Evolutionary conservation across 2,797 vertebrate genomes (phyloP), one percentile per base, ranked within the genome.

Genomic region (Hybognathus amarus): DNA sequence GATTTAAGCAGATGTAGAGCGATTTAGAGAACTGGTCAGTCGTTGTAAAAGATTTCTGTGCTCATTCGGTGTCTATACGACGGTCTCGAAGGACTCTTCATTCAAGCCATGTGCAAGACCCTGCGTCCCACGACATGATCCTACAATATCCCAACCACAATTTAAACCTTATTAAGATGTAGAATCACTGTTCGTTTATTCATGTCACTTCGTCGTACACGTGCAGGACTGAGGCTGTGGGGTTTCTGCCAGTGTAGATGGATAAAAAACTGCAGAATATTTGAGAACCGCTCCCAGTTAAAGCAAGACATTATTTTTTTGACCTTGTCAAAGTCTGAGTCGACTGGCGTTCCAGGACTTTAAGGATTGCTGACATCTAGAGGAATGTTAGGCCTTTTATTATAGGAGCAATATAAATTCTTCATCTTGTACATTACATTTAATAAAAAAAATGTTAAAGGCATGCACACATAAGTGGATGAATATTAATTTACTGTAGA

Each of bases 231-330:
- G 91, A 92, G 89, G 90, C 85, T 87, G 87, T 87, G 86, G 85
- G 59, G 89, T 85, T 88, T 84, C 87, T 91, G 92, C 90, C 91
- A 92, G 92, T 90, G 87, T 88, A 91, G 93, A 92, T 90, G 90
- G 88, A 88, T 88, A 92, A 91, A 85, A 77, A 90, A 91, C 91
- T 90, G 90, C 89, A 90, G 92, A 93, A 92, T 91, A 93, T 47
- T 15, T 93, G 92, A 92, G 89, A 89, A 88, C 87, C 89, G 87
- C 90, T 91, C 90, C 90, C 92, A 92, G 92, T 90, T 91, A 92
- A 92, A 94, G 91, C 90, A 91, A 45, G 88, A 90, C 87, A 87
- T 89, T 89, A 91, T 91, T 93, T 92, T 89, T 88, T 91, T 22
- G 91, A 92, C 91, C 92, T 91, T 89, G 89, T 92, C 90, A 92